Percentiles rank a stretch among this genome's conserved stretches.
These are phyloP conservation scores for Sesamia nonagrioides DNA, from an alignment of 1,140 invertebrate genomes.

Conservation along the genomic window DNA sequence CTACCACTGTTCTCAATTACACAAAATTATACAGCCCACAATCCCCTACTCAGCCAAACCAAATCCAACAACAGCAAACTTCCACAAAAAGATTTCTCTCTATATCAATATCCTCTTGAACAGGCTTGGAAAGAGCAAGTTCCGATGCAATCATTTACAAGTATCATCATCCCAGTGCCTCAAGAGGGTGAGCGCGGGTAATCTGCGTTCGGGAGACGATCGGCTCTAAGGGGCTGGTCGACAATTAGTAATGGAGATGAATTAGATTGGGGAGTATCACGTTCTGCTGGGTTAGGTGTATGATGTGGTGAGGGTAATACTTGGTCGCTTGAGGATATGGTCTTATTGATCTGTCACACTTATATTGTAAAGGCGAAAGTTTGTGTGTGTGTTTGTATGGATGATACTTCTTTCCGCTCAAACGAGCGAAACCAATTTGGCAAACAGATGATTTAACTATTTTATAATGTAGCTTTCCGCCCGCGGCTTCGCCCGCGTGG, in stretches of 20 bases:
- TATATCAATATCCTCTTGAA: slow-evolving; percentile 70
- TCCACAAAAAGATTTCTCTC: slow-evolving; percentile 60
- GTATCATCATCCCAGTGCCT: slow-evolving; percentile 54
- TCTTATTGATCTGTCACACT: too few species aligned
- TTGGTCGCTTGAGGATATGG: background rate
- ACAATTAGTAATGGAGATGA: slow-evolving; percentile 56
- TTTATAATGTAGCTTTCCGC: too few species aligned
- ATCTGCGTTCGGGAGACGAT: slow-evolving; percentile 68
- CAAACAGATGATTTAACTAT: too few species aligned
- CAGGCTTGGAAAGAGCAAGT: slow-evolving; percentile 67
- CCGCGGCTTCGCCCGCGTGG: too few species aligned
- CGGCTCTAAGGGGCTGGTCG: slow-evolving; percentile 54
- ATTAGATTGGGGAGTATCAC: slow-evolving; percentile 28
- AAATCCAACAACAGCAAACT: background rate
- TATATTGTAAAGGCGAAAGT: background rate
- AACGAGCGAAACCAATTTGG: too few species aligned
- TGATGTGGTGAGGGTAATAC: background rate
- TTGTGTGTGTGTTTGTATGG: too few species aligned
- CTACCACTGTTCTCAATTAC: too few species aligned
- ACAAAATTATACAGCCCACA: background rate
- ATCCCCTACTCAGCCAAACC: background rate
- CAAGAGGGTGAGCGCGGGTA: slow-evolving; percentile 69
- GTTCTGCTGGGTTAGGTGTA: slow-evolving; percentile 8
- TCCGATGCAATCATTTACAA: slow-evolving; percentile 59
- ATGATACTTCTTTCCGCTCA: too few species aligned